These are phyloP conservation scores for Neosilurus hyrtlii DNA, from an alignment of 2,797 vertebrate genomes.

Conservation along the genomic window DNA sequence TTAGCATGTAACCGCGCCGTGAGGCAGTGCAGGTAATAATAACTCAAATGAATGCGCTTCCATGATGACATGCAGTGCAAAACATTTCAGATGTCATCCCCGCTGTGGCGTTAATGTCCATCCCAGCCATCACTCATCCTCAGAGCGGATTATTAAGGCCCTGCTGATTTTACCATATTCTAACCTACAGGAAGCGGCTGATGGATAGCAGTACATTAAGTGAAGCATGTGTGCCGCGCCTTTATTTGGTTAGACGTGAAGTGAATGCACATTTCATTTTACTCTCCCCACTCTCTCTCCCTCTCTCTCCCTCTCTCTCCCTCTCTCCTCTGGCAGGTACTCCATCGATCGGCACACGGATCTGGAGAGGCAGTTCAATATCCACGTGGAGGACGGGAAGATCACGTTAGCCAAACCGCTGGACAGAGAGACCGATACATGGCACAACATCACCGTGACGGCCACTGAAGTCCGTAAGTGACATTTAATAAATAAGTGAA, in stretches of 20 bases:
- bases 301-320: not conserved
- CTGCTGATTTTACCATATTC: slow-evolving; percentile 36
- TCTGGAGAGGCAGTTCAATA: slow-evolving; percentile 97
- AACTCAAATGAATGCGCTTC: slow-evolving; percentile 29
- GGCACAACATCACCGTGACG: slow-evolving; percentile 98
- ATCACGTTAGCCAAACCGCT: slow-evolving; percentile 92
- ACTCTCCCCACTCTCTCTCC: slow-evolving; percentile 22
- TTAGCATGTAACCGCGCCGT: slow-evolving; percentile 1
- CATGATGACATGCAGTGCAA: slow-evolving; percentile 21
- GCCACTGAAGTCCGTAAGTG: slow-evolving; percentile 96
- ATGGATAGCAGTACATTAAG: slow-evolving; percentile 53
- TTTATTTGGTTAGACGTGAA: slow-evolving; percentile 40
- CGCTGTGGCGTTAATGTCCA: slow-evolving; percentile 21
- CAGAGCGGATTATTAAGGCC: slow-evolving; percentile 74
- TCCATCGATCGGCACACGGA: slow-evolving; percentile 98
- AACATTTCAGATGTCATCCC: slow-evolving; percentile 26
- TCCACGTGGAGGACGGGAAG: slow-evolving; percentile 92
- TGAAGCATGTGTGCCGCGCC: slow-evolving; percentile 46
- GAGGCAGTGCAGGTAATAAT: slow-evolving; percentile 24
- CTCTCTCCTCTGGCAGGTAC: slow-evolving; percentile 75
- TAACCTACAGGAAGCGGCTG: slow-evolving; percentile 54
- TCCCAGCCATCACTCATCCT: slow-evolving; percentile 75
- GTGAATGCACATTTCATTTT: slow-evolving; percentile 25
- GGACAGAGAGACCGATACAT: slow-evolving; percentile 90
- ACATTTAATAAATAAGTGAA: slow-evolving; percentile 14